Conservation (phyloP, 1,140 invertebrate genomes). For the Wasmannia auropunctata region DNA sequence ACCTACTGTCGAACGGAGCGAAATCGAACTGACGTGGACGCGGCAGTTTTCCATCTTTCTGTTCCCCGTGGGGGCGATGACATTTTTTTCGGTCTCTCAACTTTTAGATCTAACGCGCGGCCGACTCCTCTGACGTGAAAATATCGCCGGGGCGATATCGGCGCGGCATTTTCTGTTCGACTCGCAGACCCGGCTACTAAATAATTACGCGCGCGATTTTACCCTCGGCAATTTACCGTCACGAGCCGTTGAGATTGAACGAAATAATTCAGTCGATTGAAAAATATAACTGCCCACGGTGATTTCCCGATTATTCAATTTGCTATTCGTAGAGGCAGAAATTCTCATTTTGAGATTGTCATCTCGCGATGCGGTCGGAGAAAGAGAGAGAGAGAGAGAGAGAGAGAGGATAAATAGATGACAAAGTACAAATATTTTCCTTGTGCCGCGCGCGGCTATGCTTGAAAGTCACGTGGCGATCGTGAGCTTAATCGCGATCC, state of each 20-base stretch:
- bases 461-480: conserved; percentile 55
- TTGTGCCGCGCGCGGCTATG: neutral
- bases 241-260: neutral
- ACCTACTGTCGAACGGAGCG: conserved; percentile 64
- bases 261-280: neutral
- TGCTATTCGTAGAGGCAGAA: neutral
- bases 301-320: neutral
- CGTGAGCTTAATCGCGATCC: conserved; percentile 57
- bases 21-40: conserved; percentile 76
- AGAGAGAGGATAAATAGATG: neutral
- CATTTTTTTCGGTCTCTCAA: conserved; percentile 69
- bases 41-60: conserved; percentile 75
- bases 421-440: neutral
- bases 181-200: neutral
- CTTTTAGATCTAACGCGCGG: conserved; percentile 57
- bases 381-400: too few relatives aligned
- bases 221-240: neutral
- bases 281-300: neutral
- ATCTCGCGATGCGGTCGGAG: neutral
- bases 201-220: neutral
- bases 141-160: conserved; percentile 34
- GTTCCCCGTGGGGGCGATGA: conserved; percentile 70
- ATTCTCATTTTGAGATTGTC: neutral
- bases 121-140: conserved; percentile 48
- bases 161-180: conserved; percentile 8